Base-by-base conservation (phyloP, 1,140 invertebrate genomes). In the Melitaea cinxia region DNA sequence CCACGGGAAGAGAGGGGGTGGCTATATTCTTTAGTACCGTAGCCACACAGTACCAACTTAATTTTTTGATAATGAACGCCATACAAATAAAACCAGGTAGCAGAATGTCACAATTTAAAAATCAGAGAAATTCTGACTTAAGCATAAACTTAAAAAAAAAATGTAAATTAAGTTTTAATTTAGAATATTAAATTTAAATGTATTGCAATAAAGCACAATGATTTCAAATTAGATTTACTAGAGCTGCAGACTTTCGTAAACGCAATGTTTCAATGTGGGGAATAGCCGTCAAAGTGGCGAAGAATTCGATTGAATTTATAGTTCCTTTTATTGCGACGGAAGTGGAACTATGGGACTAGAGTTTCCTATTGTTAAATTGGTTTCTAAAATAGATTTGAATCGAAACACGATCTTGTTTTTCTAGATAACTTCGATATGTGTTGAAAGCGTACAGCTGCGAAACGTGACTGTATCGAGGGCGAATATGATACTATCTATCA, bases 221-320 rank as follows among this genome's bases (percentile, higher is more conserved):
- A 68, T 70, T 73, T 71, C 59, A 80, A 88, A 88, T 88, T 82
- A 82, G 78, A 82, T 88, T 85, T 80, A 80, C 74, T 73, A 72
- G 62, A 79, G 74, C 73, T 73, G 74, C 72, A 81, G 68, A 76
- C 70, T 83, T 78, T 69, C 70, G 62, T 73, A 72, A 74, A 79
- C 75, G 69, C 76, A 77, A 77, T 81, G 78, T 81, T 81, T 77
- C 74, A 78, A 65, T 80, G 72, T 77, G 73, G 73, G n/a, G 72
- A 82, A 78, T 77, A 78, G 69, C 72, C 72, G 74, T 77, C 75
- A 77, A 78, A 83, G 74, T 77, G 73, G 72, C 70, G 73, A 83
- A 82, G 75, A 79, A 81, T 87, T 79, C 78, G 70, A 83, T 87
- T 83, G 76, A 78, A 79, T 81, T 79, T 75, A 79, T 75, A 78